phyloP scores from a whole-genome alignment of 2,888 invertebrate genomes.

The Glyphotaelius pellucidus region DNA sequence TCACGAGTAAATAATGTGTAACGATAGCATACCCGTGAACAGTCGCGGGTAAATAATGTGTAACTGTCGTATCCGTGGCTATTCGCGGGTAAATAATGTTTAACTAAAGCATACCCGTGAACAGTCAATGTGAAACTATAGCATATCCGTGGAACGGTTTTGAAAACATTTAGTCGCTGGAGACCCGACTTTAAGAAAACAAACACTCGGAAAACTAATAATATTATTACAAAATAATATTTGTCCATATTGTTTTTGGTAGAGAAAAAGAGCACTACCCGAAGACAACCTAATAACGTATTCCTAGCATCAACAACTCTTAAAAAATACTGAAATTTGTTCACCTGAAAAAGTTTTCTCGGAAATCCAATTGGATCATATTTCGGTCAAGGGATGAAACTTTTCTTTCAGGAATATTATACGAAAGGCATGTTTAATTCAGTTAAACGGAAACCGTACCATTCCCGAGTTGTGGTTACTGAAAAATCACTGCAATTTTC shows the following conservation, averaged over 20 bases:
- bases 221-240: not conserved
- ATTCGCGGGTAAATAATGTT: too few species aligned
- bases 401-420: slow-evolving; percentile 4
- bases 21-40: too few species aligned
- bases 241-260: not conserved
- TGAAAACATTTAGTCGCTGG: too few species aligned
- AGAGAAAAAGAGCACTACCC: not conserved
- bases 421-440: slow-evolving; percentile 31
- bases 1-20: too few species aligned
- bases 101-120: too few species aligned
- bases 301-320: slow-evolving; percentile 2
- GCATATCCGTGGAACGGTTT: too few species aligned
- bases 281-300: not conserved
- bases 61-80: too few species aligned
- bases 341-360: slow-evolving; percentile 22
- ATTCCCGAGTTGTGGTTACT: not conserved
- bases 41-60: too few species aligned
- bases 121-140: too few species aligned
- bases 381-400: slow-evolving; percentile 21
- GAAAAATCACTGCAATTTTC: not conserved
- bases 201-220: not conserved
- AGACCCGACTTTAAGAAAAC: too few species aligned
- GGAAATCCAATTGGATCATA: slow-evolving; percentile 26
- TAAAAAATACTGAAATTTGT: slow-evolving; percentile 16
- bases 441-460: not conserved